Base-by-base conservation (phyloP, 2,797 vertebrate genomes). In the Periophthalmus magnuspinnatus region DNA sequence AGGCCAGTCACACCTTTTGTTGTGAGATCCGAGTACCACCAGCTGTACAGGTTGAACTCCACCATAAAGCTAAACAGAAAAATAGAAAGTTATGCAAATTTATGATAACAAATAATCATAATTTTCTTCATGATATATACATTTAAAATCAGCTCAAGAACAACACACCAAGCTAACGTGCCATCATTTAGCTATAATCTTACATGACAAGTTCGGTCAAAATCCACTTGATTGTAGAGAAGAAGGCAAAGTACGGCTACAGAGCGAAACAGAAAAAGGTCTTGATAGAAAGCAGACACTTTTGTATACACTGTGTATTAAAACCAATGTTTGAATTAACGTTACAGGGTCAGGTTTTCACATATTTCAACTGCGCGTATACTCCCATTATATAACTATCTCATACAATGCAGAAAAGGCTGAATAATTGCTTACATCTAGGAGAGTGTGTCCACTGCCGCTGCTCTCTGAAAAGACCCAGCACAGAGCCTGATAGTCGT, bases 41-140 rank as follows among this genome's bases (percentile, higher is more conserved):
- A 99, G 84, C 95, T 96, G 92, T 96, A 98, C 84, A 99, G 90
- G 93, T 99, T 99, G 88, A 99, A 98, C 93, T 99, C 97, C 74
- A 99, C 93, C 88, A 99, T 90, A 84, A 98, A 99, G 92, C 97
- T 99, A 88, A 82, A 88, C 16, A 86, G 24, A 47, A 32, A 88
- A 82, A 88, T 16, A 86, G 24, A 47, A 32, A 81, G 16, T 76
- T 19, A 9, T 77, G 17, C 1, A 34, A 60, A 33, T 6, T 58
- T 32, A 32, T 16, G 6, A 33, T 17, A 8, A 8, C 32, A 17
- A 57, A 13, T 32, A 6, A 6, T 17, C 13, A 17, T 33, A 8
- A 33, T 32, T 28, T 16, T 33, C 24, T 17, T 22, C 14, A 16
- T 32, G 10, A 55, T 21, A n/a, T 21, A 52, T 52, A 2, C 50